Base-by-base conservation (phyloP, 2,797 vertebrate genomes). In the Artibeus lituratus region DNA sequence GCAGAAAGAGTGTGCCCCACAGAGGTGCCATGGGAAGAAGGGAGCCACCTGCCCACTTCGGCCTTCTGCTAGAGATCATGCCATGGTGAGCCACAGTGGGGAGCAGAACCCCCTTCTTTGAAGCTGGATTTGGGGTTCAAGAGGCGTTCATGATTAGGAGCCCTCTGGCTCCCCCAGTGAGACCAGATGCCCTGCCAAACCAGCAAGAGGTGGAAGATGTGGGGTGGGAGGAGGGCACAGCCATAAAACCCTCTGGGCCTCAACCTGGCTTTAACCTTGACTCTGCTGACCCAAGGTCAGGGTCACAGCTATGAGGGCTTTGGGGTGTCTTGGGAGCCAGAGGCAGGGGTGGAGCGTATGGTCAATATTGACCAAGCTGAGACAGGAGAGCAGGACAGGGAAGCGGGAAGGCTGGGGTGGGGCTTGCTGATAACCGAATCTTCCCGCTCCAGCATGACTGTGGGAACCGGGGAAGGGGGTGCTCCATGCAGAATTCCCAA, bases 221-320 rank as follows among this genome's bases (percentile, higher is more conserved):
- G 73, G 91, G 93, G 18, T 90, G 96, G 95, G 95, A 78, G 91
- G 91, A 93, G 86, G 62, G 62, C 14, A 2, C 95, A 90, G 96
- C 87, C 97, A 97, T 98, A 98, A 98, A 98, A 90, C 88, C 98
- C 97, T 98, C 98, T 96, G 91, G 94, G 57, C 97, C 84, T 93
- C 83, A 97, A 97, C 92, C 53, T 97, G 53, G 44, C 94, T 98
- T 97, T 98, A 97, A 97, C 98, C 97, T 98, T 98, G 98, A 98
- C 97, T 98, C 98, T 98, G 96, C 98, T 98, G 98, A 84, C 96
- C 11, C 2, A 97, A 95, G 87, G 74, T 62, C 97, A 97, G 98
- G 96, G 96, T 96, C 96, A 96, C 22, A 18, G 95, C 19, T n/a
- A 0, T 5, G 35, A 15, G 90, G 21, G 53, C 37, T 0, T 0